Base-by-base conservation (phyloP, 1,140 invertebrate species). In the Drepana arcuata region DNA sequence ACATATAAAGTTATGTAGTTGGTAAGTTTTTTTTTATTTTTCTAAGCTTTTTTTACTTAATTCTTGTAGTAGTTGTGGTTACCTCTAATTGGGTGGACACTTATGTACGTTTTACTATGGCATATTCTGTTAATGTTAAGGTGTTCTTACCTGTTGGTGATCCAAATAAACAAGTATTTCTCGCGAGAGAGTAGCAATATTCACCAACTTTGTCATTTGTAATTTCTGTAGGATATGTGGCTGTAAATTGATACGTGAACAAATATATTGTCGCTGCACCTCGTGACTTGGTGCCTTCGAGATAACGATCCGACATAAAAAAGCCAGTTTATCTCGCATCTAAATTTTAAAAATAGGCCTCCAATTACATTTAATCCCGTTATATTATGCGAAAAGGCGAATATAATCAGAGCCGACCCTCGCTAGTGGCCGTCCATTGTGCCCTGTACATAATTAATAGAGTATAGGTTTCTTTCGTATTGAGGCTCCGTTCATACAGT, bases 291-390 rank as follows among this genome's bases (percentile, higher is more conserved):
- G 9, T 4, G 18, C 18, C 9, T 21, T 21, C 4, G 4, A 21
- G 55, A 58, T 54, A 54, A 50, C 55, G 50, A 58, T 58, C 55
- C 38, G 35, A 51, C 51, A 44, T 40, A 54, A 56, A 53, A 48
- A 50, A 26, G 34, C 13, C 41, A 33, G 47, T 50, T 59, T 54
- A 59, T 59, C 50, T 59, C 41, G 41, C 38, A 44, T 45, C 48
- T 51, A 48, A 48, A 55, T 55, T 51, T 51, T 50, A 59, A 59
- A 59, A 59, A 35, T 39, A 41, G 34, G 24, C 35, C 40, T 54
- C 41, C 53, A 58, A 54, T 58, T 58, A 49, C 48, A 55, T 32
- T 51, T 47, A 47, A 56, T 48, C 48, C 45, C n/a, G n/a, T n/a
- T n/a, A n/a, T n/a, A n/a, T n/a, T n/a, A n/a, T n/a, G n/a, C n/a